Base-by-base conservation (phyloP, 2,888 invertebrate species). In the Pseudococcus jackbeardsleyi region DNA sequence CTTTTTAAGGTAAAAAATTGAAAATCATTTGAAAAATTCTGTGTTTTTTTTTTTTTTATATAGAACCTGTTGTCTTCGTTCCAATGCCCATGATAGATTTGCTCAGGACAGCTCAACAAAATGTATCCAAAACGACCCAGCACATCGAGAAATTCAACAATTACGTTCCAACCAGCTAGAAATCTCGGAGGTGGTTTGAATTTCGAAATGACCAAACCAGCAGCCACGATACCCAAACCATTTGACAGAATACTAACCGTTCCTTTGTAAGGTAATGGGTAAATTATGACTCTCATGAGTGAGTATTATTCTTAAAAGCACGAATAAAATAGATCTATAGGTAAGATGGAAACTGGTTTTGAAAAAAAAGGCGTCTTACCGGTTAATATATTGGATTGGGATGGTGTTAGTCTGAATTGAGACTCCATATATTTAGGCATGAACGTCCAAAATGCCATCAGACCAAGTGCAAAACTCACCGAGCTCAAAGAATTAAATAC, bases 341-440 rank as follows among this genome's bases (percentile, higher is more conserved):
- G 26, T 33, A 33, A 33, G 26, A 33, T 33, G n/a, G n/a, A n/a
- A n/a, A 33, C 26, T 33, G 3, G 3, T 33, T 33, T 2, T 33
- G 26, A 33, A 33, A 33, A 33, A 33, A 50, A 12, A 15, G 15
- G 12, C 3, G 8, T 0, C 86, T 89, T 90, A 93, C 93, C 93
- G 89, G 93, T 92, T 85, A 92, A 91, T 19, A 93, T 90, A 89
- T 92, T 93, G 2, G 93, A 92, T 79, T 91, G 90, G 0, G 92
- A 91, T 2, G 93, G 92, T 0, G 92, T 91, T 54, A 92, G 91
- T 6, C 91, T 91, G 90, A 92, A 93, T 90, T 93, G 93, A 17
- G 92, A 93, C 90, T 93, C 93, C 88, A 93, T 91, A 90, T 93
- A 93, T 90, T 93, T 93, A 1, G 93, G 93, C 90, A 93, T 91